Evolutionary conservation across 2,113 vertebrate genomes (phyloP).

Genomic region (Potamarius usumacintae): DNA sequence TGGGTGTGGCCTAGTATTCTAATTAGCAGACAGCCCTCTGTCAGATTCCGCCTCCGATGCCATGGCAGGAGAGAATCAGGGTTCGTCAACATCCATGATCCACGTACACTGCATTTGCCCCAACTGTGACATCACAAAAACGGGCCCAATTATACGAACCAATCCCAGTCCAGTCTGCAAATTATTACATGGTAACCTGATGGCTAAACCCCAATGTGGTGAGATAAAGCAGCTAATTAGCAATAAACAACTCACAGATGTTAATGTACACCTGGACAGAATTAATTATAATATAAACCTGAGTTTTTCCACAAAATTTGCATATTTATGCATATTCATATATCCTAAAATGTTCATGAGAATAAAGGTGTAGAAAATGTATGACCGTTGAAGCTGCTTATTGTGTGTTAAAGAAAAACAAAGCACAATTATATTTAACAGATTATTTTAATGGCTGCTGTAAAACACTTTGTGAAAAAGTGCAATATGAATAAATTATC

Average conservation of each 20-base stretch:
- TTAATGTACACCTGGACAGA: no score
- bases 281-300: neutral
- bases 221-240: neutral
- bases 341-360: neutral
- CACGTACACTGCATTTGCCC: neutral
- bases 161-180: neutral
- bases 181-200: neutral
- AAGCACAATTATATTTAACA: neutral
- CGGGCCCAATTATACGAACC: neutral
- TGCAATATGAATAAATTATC: no score
- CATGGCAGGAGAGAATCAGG: neutral
- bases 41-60: neutral
- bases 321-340: neutral
- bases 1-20: neutral
- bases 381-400: no score
- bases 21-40: neutral
- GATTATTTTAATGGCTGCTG: neutral
- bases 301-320: neutral
- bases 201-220: neutral
- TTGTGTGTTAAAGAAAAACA: neutral
- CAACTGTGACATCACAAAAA: neutral
- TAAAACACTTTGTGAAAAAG: neutral
- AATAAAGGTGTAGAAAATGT: neutral
- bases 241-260: neutral
- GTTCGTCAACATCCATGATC: neutral